A percentile compares a stretch with the other conserved stretches of the same genome.
These are phyloP conservation scores for Gopherus flavomarginatus DNA, from an alignment of 2,113 vertebrate species.

Conservation along the genomic window DNA sequence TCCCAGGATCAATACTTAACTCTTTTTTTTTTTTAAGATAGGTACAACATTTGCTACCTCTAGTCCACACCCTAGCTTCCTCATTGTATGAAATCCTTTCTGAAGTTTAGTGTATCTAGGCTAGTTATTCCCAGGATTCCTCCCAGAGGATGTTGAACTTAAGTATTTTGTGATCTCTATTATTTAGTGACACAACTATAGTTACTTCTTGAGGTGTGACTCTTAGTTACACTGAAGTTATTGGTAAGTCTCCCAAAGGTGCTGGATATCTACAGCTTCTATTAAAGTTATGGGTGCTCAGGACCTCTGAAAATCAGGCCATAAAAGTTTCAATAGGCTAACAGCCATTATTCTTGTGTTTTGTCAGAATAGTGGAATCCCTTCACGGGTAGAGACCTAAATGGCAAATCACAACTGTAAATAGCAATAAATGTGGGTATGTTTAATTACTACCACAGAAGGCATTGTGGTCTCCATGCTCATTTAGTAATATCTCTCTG, in stretches of 20 bases:
- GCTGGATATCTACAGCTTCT: constrained; percentile 8
- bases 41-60: not conserved
- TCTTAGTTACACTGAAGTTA: not conserved
- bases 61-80: not conserved
- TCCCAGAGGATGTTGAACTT: not conserved
- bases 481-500: constrained; percentile 47
- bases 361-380: constrained; percentile 34
- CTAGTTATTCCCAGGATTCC: rapidly evolving
- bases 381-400: constrained; percentile 27
- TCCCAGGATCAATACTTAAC: not conserved
- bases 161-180: not conserved
- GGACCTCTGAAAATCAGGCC: constrained; percentile 39
- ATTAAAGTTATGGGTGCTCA: not conserved
- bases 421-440: constrained; percentile 37
- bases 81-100: not conserved
- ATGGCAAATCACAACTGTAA: constrained; percentile 55
- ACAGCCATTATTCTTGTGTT: constrained; percentile 47
- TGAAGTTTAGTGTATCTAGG: not conserved
- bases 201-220: not conserved
- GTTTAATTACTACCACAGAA: constrained; percentile 51
- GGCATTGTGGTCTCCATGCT: constrained; percentile 29
- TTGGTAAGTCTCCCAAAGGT: not conserved
- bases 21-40: not conserved
- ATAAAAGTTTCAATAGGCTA: constrained; percentile 3
- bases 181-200: not conserved